phyloP scores from a whole-genome alignment of 2,113 vertebrate species.

The Lasiurus cinereus region DNA sequence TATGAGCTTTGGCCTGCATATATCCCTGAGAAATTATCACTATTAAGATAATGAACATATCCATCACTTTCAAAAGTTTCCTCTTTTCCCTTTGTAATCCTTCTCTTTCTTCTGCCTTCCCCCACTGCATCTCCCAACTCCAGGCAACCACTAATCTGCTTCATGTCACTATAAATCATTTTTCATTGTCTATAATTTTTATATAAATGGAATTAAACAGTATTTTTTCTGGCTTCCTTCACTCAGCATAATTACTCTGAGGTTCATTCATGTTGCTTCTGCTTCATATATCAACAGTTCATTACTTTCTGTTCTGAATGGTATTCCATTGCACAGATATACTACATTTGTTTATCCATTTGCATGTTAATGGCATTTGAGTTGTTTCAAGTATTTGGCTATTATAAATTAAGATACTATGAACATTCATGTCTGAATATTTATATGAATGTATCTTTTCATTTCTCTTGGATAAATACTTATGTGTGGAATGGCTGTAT shows the following conservation, averaged over 20 bases:
- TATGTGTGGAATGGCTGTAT: neutral
- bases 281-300: neutral
- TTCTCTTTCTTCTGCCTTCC: neutral
- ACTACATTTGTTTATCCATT: neutral
- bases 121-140: neutral
- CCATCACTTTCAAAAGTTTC: neutral
- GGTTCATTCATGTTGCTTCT: neutral
- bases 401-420: constrained; percentile 1
- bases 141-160: neutral
- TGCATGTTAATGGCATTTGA: neutral
- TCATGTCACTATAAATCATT: neutral
- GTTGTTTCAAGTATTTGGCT: neutral
- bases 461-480: constrained; percentile 3
- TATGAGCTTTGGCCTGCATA: neutral
- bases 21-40: neutral
- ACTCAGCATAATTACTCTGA: neutral
- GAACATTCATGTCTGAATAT: neutral
- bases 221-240: neutral
- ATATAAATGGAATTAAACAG: neutral
- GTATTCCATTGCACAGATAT: neutral
- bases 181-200: neutral
- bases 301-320: neutral
- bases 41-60: neutral
- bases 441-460: neutral
- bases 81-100: neutral